A percentile compares a stretch with the other conserved stretches of the same genome.
Evolutionary conservation across 2,888 invertebrate genomes (phyloP).

Genomic region (Leptopilina myrica): DNA sequence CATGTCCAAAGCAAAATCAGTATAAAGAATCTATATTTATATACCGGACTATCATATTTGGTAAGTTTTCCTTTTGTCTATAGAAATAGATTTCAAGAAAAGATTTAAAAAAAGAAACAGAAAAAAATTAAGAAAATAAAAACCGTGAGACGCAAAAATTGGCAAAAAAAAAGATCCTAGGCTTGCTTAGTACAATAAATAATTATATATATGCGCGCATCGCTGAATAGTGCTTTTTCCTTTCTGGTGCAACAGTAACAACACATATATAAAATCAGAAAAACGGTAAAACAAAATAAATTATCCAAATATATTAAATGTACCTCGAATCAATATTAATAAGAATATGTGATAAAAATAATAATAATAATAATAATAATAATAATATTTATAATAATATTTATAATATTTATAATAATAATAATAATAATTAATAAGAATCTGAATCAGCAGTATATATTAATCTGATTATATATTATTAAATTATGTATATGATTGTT

Average conservation of each 20-base stretch:
- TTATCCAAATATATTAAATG: constrained; percentile 73
- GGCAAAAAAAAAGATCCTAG: constrained; percentile 49
- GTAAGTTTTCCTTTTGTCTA: constrained; percentile 44
- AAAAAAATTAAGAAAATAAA: constrained; percentile 38
- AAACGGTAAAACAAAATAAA: constrained; percentile 77
- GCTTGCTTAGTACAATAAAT: constrained; percentile 55
- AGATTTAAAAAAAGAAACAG: constrained; percentile 2
- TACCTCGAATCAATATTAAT: constrained; percentile 57
- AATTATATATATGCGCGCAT: constrained; percentile 50
- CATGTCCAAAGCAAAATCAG: constrained; percentile 43
- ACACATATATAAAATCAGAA: constrained; percentile 75
- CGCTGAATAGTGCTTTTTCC: constrained; percentile 60
- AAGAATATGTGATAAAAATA: constrained; percentile 60
- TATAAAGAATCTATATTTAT: constrained; percentile 45
- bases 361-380: constrained; percentile 56
- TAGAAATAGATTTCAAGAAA: constrained; percentile 46
- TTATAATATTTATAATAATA: constrained; percentile 67
- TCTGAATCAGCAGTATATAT: constrained; percentile 72
- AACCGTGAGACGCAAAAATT: constrained; percentile 21
- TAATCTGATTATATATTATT: constrained; percentile 72
- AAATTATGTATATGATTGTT: constrained; percentile 65
- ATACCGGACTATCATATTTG: constrained; percentile 52
- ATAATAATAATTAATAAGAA: constrained; percentile 62
- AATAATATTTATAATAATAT: constrained; percentile 61
- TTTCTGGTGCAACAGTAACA: constrained; percentile 71